phyloP scores from a whole-genome alignment of 2,888 invertebrate species.

The Sepiola atlantica region DNA sequence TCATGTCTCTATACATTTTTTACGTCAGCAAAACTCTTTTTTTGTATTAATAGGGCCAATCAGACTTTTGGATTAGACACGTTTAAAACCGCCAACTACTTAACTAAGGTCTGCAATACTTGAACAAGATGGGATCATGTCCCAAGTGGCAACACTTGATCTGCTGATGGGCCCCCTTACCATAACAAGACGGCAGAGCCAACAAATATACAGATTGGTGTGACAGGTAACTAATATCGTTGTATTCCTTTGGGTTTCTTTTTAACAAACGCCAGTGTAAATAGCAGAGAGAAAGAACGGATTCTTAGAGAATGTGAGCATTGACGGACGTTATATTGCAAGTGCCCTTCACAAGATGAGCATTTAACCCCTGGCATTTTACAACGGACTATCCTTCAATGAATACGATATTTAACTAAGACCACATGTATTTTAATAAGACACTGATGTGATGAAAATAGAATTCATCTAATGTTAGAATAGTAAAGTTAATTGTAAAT shows the following conservation, averaged over 20 bases:
- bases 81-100: neutral
- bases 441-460: too few species aligned
- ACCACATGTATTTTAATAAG: too few species aligned
- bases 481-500: too few species aligned
- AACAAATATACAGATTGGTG: neutral
- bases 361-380: too few species aligned
- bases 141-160: neutral
- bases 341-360: too few species aligned
- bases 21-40: neutral
- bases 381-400: too few species aligned
- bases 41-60: neutral
- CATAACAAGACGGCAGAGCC: neutral
- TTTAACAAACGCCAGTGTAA: neutral
- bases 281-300: neutral
- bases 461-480: too few species aligned
- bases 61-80: neutral
- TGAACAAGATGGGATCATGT: neutral
- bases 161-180: neutral
- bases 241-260: neutral
- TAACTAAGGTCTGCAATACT: neutral
- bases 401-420: too few species aligned
- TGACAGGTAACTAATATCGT: conserved; percentile 21
- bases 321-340: too few species aligned
- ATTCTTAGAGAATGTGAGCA: neutral
- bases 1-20: neutral